These are phyloP conservation scores for Hypena proboscidalis DNA, from an alignment of 2,888 invertebrate genomes.

Conservation along the genomic window DNA sequence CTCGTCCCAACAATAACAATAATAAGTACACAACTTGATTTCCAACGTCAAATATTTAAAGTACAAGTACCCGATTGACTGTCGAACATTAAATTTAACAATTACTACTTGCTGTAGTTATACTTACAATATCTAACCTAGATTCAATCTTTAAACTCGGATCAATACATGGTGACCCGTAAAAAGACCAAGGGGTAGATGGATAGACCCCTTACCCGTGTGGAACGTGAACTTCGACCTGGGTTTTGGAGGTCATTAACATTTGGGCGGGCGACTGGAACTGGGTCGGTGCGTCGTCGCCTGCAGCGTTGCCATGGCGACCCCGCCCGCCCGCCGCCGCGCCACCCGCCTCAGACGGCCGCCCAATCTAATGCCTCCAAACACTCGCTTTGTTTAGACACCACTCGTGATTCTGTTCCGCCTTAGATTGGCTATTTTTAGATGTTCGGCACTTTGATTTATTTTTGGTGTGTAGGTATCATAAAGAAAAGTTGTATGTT, in stretches of 20 bases:
- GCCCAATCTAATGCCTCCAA: slow-evolving; percentile 48
- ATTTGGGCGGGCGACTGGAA: slow-evolving; percentile 76
- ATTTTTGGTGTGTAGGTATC: not conserved
- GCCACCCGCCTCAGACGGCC: slow-evolving; percentile 52
- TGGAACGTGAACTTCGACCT: slow-evolving; percentile 83
- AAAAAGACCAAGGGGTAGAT: slow-evolving; percentile 67
- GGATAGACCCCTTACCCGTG: slow-evolving; percentile 76
- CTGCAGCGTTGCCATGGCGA: slow-evolving; percentile 73
- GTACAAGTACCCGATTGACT: too few relatives aligned
- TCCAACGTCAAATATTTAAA: too few relatives aligned
- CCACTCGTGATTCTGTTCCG: slow-evolving; percentile 23
- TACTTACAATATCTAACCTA: slow-evolving; percentile 66
- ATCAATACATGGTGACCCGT: slow-evolving; percentile 82
- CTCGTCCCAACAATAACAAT: too few relatives aligned
- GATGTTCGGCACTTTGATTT: slow-evolving; percentile 7
- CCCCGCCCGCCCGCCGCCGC: slow-evolving; percentile 60
- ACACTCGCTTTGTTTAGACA: slow-evolving; percentile 45
- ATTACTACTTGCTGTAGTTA: too few relatives aligned
- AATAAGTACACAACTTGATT: too few relatives aligned
- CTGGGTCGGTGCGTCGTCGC: slow-evolving; percentile 74
- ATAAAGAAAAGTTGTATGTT: too few relatives aligned
- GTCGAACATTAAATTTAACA: too few relatives aligned
- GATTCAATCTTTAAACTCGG: slow-evolving; percentile 68
- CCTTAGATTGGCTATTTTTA: slow-evolving; percentile 40
- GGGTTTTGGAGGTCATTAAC: slow-evolving; percentile 85